Percentiles rank a stretch among this genome's conserved stretches.
phyloP scores from a whole-genome alignment of 2,888 invertebrate genomes.

The Patella pellucida region DNA sequence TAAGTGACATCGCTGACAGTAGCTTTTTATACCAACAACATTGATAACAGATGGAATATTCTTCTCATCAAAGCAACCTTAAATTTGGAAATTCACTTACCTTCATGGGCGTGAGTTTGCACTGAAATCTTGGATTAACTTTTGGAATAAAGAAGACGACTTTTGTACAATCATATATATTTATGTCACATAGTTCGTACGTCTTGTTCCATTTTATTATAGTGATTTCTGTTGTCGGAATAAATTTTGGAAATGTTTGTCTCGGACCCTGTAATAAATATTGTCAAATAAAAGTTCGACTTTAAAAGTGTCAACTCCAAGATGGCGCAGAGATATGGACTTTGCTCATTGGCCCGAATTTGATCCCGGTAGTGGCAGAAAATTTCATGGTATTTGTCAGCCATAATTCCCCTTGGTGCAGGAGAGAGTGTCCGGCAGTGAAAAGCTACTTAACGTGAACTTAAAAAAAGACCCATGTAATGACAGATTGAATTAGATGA shows the following conservation, averaged over 20 bases:
- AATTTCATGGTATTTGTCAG: too few relatives aligned
- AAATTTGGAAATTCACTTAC: slow-evolving; percentile 14
- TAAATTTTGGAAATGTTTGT: not conserved
- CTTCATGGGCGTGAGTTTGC: slow-evolving; percentile 29
- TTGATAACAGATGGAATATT: too few relatives aligned
- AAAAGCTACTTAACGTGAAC: too few relatives aligned
- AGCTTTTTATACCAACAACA: too few relatives aligned
- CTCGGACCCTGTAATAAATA: not conserved
- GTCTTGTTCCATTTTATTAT: slow-evolving; percentile 15
- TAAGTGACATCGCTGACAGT: too few relatives aligned
- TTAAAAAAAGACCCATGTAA: too few relatives aligned
- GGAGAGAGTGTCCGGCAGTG: too few relatives aligned
- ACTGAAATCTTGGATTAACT: slow-evolving; percentile 16
- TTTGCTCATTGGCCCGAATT: not conserved
- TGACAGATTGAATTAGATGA: too few relatives aligned
- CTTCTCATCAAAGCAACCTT: too few relatives aligned
- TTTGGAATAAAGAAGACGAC: slow-evolving; percentile 23
- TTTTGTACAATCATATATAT: slow-evolving; percentile 25
- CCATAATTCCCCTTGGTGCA: too few relatives aligned
- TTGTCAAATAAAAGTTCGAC: not conserved
- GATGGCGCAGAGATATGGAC: not conserved
- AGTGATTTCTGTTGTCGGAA: slow-evolving; percentile 9
- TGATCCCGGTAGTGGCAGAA: too few relatives aligned
- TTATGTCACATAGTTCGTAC: slow-evolving; percentile 30
- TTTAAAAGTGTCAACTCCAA: not conserved